Percentiles rank a stretch among this genome's conserved stretches.
Evolutionary conservation across 2,113 vertebrate species (phyloP).

Genomic region (Theropithecus gelada): DNA sequence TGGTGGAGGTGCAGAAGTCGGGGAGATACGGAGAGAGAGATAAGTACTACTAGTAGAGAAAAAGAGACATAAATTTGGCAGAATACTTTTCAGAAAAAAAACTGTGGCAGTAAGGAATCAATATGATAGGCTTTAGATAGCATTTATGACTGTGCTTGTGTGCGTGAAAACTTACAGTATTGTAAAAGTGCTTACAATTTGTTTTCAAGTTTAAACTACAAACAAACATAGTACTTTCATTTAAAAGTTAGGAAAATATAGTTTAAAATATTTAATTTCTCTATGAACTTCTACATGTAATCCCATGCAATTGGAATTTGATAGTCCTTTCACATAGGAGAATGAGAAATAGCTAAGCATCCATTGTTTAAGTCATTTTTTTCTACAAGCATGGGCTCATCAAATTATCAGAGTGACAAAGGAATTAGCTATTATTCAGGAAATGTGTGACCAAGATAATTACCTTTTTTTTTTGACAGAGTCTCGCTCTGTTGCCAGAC

Average conservation of each 20-base stretch:
- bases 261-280: neutral
- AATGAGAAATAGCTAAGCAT: neutral
- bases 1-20: too few species aligned
- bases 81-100: constrained; percentile 27
- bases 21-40: rapidly evolving
- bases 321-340: neutral
- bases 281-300: neutral
- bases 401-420: neutral
- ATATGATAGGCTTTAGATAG: neutral
- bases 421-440: neutral
- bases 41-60: neutral
- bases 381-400: neutral
- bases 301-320: neutral
- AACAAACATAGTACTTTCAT: neutral
- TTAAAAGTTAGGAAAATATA: neutral
- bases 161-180: neutral
- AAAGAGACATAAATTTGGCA: neutral
- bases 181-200: neutral
- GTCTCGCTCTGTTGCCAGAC: too few species aligned
- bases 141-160: neutral
- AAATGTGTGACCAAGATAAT: neutral
- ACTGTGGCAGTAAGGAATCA: neutral
- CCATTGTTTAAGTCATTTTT: neutral
- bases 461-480: neutral
- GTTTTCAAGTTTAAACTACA: neutral